Evolutionary conservation across 2,113 vertebrate genomes (phyloP).

Genomic region (Hippocampus barbouri): DNA sequence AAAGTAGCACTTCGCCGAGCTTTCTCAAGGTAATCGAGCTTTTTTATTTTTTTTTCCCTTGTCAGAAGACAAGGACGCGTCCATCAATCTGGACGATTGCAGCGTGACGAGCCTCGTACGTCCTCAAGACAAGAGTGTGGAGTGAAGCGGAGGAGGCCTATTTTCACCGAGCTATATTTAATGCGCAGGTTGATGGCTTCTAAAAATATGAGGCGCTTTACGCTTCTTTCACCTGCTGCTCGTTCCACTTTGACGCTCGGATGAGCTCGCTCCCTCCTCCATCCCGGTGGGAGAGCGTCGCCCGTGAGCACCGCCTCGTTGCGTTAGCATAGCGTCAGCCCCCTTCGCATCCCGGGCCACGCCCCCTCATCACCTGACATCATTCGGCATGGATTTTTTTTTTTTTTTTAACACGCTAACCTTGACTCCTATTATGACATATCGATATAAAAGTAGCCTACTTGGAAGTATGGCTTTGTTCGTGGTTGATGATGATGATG

Average conservation of each 20-base stretch:
- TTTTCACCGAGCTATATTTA: constrained; percentile 66
- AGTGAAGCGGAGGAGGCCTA: constrained; percentile 61
- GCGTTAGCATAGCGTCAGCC: not conserved
- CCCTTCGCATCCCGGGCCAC: constrained; percentile 27
- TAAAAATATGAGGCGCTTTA: constrained; percentile 71
- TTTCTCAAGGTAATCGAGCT: no score
- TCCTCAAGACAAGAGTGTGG: constrained; percentile 44
- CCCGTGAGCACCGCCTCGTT: not conserved
- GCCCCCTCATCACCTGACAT: not conserved
- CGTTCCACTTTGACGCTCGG: constrained; percentile 58
- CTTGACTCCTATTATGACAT: no score
- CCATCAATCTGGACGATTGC: constrained; percentile 63
- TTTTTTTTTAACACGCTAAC: no score
- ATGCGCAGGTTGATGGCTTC: constrained; percentile 71
- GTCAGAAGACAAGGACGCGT: constrained; percentile 19
- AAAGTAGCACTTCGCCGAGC: no score
- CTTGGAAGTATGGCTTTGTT: constrained; percentile 21
- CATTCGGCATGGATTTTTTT: no score
- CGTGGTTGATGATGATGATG: constrained; percentile 46
- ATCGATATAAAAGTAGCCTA: not conserved
- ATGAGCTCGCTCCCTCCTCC: constrained; percentile 51
- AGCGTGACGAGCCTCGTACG: constrained; percentile 42
- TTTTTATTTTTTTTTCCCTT: no score
- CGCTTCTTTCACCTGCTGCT: constrained; percentile 62
- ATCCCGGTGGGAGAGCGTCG: constrained; percentile 40